A percentile compares a stretch with the other conserved stretches of the same genome.
phyloP scores from a whole-genome alignment of 2,888 invertebrate genomes.

The Hanleya hanleyi region DNA sequence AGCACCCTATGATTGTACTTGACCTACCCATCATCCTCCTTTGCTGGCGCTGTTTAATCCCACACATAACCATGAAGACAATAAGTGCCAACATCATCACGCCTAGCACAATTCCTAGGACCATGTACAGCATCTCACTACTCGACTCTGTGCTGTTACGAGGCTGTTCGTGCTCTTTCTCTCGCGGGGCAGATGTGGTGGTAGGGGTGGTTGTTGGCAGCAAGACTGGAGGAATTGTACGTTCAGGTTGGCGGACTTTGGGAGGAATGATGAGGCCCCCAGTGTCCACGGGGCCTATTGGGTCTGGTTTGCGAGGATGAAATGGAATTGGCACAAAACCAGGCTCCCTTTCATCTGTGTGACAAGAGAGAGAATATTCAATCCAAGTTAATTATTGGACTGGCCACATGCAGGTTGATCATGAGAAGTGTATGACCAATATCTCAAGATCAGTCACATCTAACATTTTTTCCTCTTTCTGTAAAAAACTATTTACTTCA shows the following conservation, averaged over 20 bases:
- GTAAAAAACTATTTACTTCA: no score
- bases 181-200: not conserved
- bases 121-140: conserved; percentile 67
- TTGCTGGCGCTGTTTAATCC: conserved; percentile 70
- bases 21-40: conserved; percentile 59
- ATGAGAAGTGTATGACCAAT: no score
- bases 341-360: no score
- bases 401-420: no score
- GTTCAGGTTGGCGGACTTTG: not conserved
- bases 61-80: conserved; percentile 70
- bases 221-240: no score
- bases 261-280: not conserved
- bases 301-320: not conserved
- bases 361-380: no score
- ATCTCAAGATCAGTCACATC: no score
- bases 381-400: no score
- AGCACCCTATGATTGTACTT: no score
- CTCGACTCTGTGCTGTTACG: conserved; percentile 43
- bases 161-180: conserved; percentile 16
- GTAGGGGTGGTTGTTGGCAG: not conserved
- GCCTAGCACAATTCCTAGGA: conserved; percentile 70
- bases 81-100: conserved; percentile 66
- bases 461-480: no score
- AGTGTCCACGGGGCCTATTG: not conserved
- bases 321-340: no score